Conservation (phyloP, 2,113 vertebrate genomes). For the Phyllostomus hastatus region DNA sequence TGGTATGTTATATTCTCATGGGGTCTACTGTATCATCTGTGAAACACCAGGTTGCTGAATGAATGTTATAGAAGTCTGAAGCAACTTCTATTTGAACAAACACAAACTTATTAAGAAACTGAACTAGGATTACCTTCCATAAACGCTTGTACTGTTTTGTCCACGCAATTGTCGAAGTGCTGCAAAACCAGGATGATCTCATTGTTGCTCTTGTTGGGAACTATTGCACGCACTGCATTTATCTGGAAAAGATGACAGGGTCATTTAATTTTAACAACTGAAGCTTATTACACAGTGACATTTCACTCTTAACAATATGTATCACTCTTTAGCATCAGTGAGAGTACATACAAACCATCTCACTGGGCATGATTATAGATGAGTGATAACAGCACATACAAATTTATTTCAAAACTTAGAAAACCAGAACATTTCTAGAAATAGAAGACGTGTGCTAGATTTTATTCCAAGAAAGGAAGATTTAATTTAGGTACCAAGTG, state of each 20-base stretch:
- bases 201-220: slow-evolving; percentile 98
- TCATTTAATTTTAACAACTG: slow-evolving; percentile 11
- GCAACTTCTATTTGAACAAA: slow-evolving; percentile 30
- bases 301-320: neutral
- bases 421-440: slow-evolving; percentile 45
- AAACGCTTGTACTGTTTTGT: slow-evolving; percentile 95
- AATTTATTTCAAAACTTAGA: slow-evolving; percentile 44
- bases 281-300: neutral
- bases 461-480: slow-evolving; percentile 10
- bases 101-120: neutral
- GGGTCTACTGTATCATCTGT: neutral
- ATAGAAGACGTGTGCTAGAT: neutral
- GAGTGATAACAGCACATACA: neutral
- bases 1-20: neutral
- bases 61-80: slow-evolving; percentile 7
- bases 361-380: neutral
- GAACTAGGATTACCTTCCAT: slow-evolving; percentile 88
- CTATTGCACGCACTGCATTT: slow-evolving; percentile 91
- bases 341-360: neutral
- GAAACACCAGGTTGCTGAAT: neutral
- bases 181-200: slow-evolving; percentile 96
- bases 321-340: neutral
- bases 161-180: slow-evolving; percentile 96
- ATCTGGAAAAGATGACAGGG: slow-evolving; percentile 82
- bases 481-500: slow-evolving; percentile 6